Evolutionary conservation across 1,140 invertebrate species (phyloP).

Genomic region (Acromyrmex heyeri): DNA sequence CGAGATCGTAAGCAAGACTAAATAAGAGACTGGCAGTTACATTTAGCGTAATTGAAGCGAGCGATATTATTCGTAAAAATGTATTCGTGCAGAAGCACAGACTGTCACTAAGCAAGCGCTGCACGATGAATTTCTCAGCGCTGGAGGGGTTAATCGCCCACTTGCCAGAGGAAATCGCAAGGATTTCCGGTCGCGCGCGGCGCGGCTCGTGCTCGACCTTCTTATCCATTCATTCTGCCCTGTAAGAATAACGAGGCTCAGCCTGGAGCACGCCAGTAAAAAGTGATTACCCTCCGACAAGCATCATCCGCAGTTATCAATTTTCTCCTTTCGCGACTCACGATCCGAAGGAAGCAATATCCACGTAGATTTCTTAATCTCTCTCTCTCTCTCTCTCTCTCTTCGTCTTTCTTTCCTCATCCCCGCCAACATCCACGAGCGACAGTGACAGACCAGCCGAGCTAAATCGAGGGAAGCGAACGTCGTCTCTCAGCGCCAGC

Average conservation of each 20-base stretch:
- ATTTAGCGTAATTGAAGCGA: conserved; percentile 3
- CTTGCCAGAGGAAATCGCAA: conserved; percentile 29
- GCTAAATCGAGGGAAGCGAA: conserved; percentile 23
- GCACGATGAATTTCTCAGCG: conserved; percentile 15
- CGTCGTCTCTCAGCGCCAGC: conserved; percentile 29
- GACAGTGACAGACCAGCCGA: conserved; percentile 55
- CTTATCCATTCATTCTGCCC: conserved; percentile 54
- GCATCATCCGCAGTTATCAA: conserved; percentile 62
- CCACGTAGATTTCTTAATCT: conserved; percentile 60
- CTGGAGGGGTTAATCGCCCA: conserved; percentile 47
- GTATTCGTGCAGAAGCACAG: neutral
- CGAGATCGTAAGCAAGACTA: neutral
- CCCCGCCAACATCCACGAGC: neutral
- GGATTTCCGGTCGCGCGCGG: conserved; percentile 39
- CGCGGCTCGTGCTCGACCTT: conserved; percentile 25
- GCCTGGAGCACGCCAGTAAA: conserved; percentile 53
- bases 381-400: neutral
- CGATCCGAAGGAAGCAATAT: conserved; percentile 45
- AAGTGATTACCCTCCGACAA: conserved; percentile 60
- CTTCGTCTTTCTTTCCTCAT: neutral
- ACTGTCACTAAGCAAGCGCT: neutral
- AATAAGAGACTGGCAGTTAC: neutral
- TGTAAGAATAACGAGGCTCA: conserved; percentile 58
- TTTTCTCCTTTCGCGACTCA: conserved; percentile 30
- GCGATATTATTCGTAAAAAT: conserved; percentile 9